Base-by-base conservation (phyloP, 2,888 invertebrate genomes). In the Phyllotreta cruciferae region DNA sequence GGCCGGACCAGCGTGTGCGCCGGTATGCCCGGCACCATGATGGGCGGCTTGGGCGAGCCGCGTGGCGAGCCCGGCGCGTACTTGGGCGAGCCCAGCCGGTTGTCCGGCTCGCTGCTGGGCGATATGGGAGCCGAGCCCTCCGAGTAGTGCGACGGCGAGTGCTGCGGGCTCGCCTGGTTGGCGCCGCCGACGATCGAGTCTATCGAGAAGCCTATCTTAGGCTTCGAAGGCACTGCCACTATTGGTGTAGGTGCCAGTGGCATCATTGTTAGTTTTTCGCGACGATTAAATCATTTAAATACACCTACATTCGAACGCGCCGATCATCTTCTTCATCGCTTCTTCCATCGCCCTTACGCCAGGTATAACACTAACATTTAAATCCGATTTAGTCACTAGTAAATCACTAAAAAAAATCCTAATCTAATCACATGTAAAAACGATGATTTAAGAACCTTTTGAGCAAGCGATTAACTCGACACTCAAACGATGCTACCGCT, bases 161-260 rank as follows among this genome's bases (percentile, higher is more conserved):
- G 81, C 60, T 78, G 79, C 9, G 77, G 72, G 38, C 66, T 68
- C 0, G 63, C 68, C 47, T 76, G 77, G 50, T 71, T 73, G 2
- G 77, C 78, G 35, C 90, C 91, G 73, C 94, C 94, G 66, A 95
- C 94, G 78, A 95, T 94, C 78, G 94, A 93, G 85, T 96, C 96
- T 83, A 96, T 96, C 79, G 93, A 94, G 81, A 96, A 96, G 77
- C 94, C 95, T 81, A 96, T 92, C 84, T 94, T 95, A 73, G 95
- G 94, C 84, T 93, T 94, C 75, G 91, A 91, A 80, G 93, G 92
- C 87, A 94, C 90, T 84, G 93, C 91, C 83, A 92, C 90, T 83
- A 93, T 90, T 85, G 93, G 92, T 82, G 93, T 93, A 86, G 70
- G 70, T 88, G 94, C 93, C 87, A 94, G 89, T 85, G 94, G 94